Evolutionary conservation across 1,140 invertebrate genomes (phyloP).

Genomic region (Metopolophium dirhodum): DNA sequence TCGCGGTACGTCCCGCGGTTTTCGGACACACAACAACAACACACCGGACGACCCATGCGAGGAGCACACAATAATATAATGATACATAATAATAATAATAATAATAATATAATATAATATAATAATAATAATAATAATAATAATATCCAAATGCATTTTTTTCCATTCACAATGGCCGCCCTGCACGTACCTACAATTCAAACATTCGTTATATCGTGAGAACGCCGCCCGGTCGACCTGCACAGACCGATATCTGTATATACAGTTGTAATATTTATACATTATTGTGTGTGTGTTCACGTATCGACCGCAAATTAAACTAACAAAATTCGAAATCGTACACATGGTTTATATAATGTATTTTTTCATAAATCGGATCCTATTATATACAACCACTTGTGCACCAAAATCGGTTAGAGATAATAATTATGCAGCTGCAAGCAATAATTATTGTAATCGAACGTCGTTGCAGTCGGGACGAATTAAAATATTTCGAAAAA

Average conservation of each 20-base stretch:
- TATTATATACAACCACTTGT: background rate
- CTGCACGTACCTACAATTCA: background rate
- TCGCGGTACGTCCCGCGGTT: conserved; percentile 44
- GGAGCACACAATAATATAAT: conserved; percentile 19
- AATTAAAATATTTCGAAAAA: background rate
- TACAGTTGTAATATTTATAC: background rate
- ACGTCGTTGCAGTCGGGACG: background rate
- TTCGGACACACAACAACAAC: conserved; percentile 43
- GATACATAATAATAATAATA: background rate
- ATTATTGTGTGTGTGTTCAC: background rate
- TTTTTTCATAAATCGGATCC: background rate
- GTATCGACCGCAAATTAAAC: background rate
- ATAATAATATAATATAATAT: background rate
- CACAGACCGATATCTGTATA: background rate
- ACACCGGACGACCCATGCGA: background rate
- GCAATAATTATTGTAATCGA: background rate
- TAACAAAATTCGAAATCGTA: background rate
- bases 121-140: conserved; percentile 30
- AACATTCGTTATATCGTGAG: conserved; percentile 25
- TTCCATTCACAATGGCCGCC: background rate
- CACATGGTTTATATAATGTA: background rate
- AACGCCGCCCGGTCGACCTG: background rate
- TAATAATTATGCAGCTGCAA: background rate
- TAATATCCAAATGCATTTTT: conserved; percentile 52
- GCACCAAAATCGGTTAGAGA: background rate